phyloP scores from a whole-genome alignment of 2,888 invertebrate genomes.

The Girardia tigrina region DNA sequence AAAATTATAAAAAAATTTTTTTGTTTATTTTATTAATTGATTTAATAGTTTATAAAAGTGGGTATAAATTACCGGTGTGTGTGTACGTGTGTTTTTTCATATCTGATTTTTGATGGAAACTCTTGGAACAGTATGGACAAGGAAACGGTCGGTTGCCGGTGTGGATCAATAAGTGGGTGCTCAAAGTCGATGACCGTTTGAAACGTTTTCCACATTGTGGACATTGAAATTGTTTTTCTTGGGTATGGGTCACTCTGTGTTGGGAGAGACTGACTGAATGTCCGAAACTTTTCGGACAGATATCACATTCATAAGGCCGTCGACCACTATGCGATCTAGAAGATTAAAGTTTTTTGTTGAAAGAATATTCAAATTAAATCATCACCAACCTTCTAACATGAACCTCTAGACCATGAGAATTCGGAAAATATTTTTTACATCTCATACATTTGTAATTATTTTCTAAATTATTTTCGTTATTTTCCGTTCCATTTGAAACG shows the following conservation, averaged over 20 bases:
- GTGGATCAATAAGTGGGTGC: slow-evolving; percentile 90
- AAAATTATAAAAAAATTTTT: no score
- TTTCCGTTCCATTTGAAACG: not conserved
- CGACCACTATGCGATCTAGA: slow-evolving; percentile 66
- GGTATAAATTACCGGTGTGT: slow-evolving; percentile 59
- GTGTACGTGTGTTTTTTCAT: slow-evolving; percentile 87
- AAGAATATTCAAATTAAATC: not conserved
- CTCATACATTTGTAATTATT: slow-evolving; percentile 31
- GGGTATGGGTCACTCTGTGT: slow-evolving; percentile 62
- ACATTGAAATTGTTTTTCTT: slow-evolving; percentile 58
- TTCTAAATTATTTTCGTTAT: not conserved
- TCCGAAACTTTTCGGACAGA: slow-evolving; percentile 93
- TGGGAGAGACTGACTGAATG: slow-evolving; percentile 89
- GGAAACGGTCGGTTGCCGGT: slow-evolving; percentile 91
- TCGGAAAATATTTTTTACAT: slow-evolving; percentile 93
- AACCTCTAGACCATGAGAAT: slow-evolving; percentile 88
- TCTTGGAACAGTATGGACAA: slow-evolving; percentile 90
- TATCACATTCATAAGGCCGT: slow-evolving; percentile 83
- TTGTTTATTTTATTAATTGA: no score
- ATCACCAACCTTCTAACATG: slow-evolving; percentile 65
- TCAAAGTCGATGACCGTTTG: slow-evolving; percentile 83
- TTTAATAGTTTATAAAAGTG: no score
- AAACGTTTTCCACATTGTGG: slow-evolving; percentile 92
- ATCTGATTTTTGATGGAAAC: slow-evolving; percentile 96
- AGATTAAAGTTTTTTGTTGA: not conserved